Evolutionary conservation across 1,140 invertebrate genomes (phyloP).

Genomic region (Leptonema lineaticorne): DNA sequence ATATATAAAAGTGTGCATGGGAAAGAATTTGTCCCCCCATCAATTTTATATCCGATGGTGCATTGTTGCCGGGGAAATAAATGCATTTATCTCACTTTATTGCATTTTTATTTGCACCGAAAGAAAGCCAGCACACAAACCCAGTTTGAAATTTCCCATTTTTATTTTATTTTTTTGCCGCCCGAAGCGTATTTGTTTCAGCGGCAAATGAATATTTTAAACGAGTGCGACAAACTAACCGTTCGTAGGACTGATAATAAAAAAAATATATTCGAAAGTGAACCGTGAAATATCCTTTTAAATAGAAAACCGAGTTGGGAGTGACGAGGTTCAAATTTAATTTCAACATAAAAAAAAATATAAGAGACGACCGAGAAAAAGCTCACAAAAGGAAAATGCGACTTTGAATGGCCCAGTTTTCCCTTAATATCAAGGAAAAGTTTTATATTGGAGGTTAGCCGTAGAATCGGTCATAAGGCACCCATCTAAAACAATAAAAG

Average conservation of each 20-base stretch:
- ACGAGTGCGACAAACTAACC: background rate
- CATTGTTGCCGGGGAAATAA: slow-evolving; percentile 20
- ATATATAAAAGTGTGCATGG: no score
- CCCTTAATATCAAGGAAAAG: no score
- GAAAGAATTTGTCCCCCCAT: background rate
- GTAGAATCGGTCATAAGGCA: slow-evolving; percentile 27
- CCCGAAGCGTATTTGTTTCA: no score
- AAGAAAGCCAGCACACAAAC: background rate
- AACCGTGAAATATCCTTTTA: background rate
- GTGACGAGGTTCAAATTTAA: background rate
- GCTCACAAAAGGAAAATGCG: background rate
- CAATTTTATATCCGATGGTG: slow-evolving; percentile 1
- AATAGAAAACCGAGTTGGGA: no score
- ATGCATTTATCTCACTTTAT: slow-evolving; percentile 31
- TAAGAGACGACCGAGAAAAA: background rate
- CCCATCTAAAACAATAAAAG: slow-evolving; percentile 31
- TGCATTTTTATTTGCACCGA: slow-evolving; percentile 27
- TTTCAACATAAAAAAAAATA: background rate
- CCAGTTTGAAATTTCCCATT: background rate
- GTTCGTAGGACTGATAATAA: background rate
- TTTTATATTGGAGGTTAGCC: slow-evolving; percentile 27
- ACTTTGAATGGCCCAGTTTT: background rate
- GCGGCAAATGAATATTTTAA: slow-evolving; percentile 18
- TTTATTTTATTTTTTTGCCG: no score
- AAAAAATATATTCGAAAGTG: no score